These are phyloP conservation scores for Pampus argenteus DNA, from an alignment of 2,797 vertebrate species.

Conservation along the genomic window DNA sequence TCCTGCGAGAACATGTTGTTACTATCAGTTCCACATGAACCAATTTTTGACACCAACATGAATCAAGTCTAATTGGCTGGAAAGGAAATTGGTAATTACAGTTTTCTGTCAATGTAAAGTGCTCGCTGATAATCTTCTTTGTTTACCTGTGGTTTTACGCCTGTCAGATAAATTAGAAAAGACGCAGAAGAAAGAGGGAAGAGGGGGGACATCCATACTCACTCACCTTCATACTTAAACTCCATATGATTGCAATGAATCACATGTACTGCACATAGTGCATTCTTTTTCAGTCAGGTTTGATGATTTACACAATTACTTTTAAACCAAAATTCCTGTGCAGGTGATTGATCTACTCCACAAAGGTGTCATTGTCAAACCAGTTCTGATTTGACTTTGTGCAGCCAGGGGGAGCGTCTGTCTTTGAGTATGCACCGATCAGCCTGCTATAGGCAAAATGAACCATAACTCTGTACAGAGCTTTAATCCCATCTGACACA, in stretches of 20 bases:
- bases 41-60: background rate
- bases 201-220: background rate
- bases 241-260: conserved; percentile 24
- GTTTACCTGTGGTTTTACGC: background rate
- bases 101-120: background rate
- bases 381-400: conserved; percentile 17
- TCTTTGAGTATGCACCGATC: background rate
- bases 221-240: conserved; percentile 28
- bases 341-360: conserved; percentile 45
- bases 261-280: conserved; percentile 5
- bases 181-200: background rate
- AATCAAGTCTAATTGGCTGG: background rate
- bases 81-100: background rate
- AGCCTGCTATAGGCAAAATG: background rate
- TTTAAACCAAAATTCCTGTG: conserved; percentile 15
- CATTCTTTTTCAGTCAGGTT: conserved; percentile 24
- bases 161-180: conserved; percentile 1
- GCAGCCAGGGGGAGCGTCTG: background rate
- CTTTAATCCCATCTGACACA: background rate
- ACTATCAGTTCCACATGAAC: background rate
- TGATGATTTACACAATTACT: conserved; percentile 29
- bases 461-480: background rate
- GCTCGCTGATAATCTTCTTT: background rate
- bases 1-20: too few species aligned
- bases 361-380: conserved; percentile 27